Evolutionary conservation across 2,113 vertebrate species (phyloP), one percentile per base, ranked within the genome.

Genomic region (Indicator maculatus): DNA sequence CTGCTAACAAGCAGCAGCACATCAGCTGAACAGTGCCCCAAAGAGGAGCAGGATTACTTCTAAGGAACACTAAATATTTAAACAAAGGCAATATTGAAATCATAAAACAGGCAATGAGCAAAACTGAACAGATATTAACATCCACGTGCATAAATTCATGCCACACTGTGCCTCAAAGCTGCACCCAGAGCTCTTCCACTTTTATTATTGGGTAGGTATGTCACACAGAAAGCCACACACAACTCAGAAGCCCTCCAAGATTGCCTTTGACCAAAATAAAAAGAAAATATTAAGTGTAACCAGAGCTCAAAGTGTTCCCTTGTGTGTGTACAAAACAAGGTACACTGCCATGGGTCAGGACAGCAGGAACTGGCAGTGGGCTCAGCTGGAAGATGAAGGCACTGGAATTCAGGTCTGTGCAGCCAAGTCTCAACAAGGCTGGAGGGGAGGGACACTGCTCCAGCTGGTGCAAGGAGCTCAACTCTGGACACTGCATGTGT

Each of bases 401-500:
- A 16, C 55, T 28, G 33, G 58, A 70, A 44, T 60, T 76, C 64
- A 36, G 26, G 31, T 45, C 16, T 61, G 14, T 16, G 44, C 10
- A 12, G 31, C 8, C 24, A 9, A 28, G 39, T 66, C 38, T 24
- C 2, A 1, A 12, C 6, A 23, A 1, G 2, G 17, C 9, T 5
- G 7, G 30, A 58, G 15, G 27, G 41, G 8, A 71, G 6, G n/a
- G 30, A 27, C 9, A 19, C 36, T 1, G 0, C 36, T 82, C 16
- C 39, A 71, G 39, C 9, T 13, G 3, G 30, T 5, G 1, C n/a
- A 28, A n/a, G 41, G n/a, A 13, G 7, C 72, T 36, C 16, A 66
- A 47, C 23, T 76, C 30, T 2, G 0, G 10, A 10, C 13, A 7
- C 39, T 5, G 1, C 56, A 44, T 5, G 1, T 27, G 20, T 31